A percentile compares a stretch with the other conserved stretches of the same genome.
phyloP scores from a whole-genome alignment of 2,797 vertebrate genomes.

The Anguilla marmorata region DNA sequence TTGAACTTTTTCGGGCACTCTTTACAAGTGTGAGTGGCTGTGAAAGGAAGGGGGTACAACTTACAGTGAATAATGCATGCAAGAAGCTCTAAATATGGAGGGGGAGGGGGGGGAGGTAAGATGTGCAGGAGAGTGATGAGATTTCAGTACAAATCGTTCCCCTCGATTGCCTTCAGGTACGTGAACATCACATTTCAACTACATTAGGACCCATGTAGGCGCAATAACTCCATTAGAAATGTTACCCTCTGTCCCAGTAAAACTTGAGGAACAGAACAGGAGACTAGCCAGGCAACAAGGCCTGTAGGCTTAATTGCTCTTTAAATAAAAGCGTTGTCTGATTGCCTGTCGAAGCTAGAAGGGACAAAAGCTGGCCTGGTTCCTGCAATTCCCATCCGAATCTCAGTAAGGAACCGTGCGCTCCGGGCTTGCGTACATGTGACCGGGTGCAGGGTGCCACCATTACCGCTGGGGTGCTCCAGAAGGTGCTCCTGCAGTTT shows the following conservation, averaged over 20 bases:
- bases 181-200: neutral
- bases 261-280: neutral
- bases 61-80: neutral
- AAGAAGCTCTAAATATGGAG: neutral
- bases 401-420: neutral
- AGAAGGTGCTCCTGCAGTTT: slow-evolving; percentile 67
- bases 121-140: neutral
- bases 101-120: neutral
- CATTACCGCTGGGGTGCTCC: slow-evolving; percentile 67
- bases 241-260: neutral
- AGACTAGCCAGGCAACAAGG: neutral
- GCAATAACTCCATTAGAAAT: neutral
- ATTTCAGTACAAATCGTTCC: neutral
- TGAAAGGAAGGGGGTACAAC: neutral
- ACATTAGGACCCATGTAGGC: neutral
- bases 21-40: slow-evolving; percentile 61
- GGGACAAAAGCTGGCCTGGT: neutral
- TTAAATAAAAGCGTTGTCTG: neutral
- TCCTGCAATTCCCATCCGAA: neutral
- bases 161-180: neutral
- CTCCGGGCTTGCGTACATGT: neutral
- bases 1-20: slow-evolving; percentile 70
- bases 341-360: neutral
- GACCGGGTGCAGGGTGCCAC: neutral
- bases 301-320: neutral